phyloP scores from a whole-genome alignment of 2,888 invertebrate genomes.

The Allygus modestus region DNA sequence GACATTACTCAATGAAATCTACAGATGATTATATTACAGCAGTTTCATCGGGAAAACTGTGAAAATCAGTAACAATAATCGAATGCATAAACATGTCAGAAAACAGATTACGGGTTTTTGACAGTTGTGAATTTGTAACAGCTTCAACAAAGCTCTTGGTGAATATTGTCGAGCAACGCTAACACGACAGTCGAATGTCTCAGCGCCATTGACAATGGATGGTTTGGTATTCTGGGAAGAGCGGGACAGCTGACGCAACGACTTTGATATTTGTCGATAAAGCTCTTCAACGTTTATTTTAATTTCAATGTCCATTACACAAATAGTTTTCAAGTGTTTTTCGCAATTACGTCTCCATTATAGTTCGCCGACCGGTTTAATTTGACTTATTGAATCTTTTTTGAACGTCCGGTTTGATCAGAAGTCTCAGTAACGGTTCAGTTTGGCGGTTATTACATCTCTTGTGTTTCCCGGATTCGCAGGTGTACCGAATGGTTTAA shows the following conservation, averaged over 20 bases:
- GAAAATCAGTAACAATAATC: too few species aligned
- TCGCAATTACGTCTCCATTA: background rate
- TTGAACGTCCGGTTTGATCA: background rate
- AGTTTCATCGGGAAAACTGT: too few species aligned
- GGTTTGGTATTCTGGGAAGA: background rate
- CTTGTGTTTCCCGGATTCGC: background rate
- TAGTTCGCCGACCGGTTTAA: background rate
- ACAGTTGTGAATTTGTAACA: too few species aligned
- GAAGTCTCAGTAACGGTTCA: background rate
- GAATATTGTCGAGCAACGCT: too few species aligned
- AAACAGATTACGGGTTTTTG: too few species aligned
- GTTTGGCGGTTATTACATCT: background rate
- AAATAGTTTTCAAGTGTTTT: background rate
- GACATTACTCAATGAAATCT: too few species aligned
- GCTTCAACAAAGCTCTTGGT: too few species aligned
- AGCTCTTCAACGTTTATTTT: background rate
- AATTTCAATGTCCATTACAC: background rate
- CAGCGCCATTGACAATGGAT: background rate
- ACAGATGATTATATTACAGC: too few species aligned
- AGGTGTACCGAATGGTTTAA: too few species aligned
- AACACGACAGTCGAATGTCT: background rate
- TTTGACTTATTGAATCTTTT: background rate
- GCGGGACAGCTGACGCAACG: background rate
- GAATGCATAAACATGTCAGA: too few species aligned
- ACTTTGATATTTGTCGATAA: conserved; percentile 1